Percentiles rank a stretch among this genome's conserved stretches.
Conservation (phyloP, 2,113 vertebrate genomes). For the Strix uralensis region DNA sequence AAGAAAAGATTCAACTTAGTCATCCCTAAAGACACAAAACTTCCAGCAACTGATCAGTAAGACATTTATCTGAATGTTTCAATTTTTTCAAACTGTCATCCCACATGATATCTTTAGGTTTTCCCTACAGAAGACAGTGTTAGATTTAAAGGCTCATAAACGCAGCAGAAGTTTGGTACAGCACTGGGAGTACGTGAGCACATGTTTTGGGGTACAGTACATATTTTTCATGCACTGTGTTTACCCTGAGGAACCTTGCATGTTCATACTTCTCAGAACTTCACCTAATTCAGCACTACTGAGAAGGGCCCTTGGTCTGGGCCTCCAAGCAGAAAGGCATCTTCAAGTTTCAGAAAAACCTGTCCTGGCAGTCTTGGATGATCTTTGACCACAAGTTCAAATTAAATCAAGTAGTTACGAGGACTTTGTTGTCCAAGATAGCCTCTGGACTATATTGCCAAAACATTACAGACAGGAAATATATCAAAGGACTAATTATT, state of each 20-base stretch:
- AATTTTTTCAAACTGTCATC: neutral
- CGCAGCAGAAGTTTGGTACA: neutral
- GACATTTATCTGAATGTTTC: neutral
- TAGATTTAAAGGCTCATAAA: neutral
- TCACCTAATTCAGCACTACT: neutral
- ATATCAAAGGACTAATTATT: conserved; percentile 35
- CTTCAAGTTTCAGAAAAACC: neutral
- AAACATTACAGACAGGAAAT: neutral
- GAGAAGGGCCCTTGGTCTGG: neutral
- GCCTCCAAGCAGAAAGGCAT: neutral
- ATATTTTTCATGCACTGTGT: neutral
- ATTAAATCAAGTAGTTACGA: neutral
- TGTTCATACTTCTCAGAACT: neutral
- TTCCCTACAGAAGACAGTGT: neutral
- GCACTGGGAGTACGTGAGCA: neutral
- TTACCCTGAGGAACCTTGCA: neutral
- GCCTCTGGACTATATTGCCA: neutral
- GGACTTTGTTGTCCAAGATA: neutral
- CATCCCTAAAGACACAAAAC: neutral
- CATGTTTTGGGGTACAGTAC: neutral
- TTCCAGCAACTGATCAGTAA: neutral
- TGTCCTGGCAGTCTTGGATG: neutral
- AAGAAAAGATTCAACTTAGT: neutral
- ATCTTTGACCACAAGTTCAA: neutral
- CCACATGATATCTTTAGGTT: neutral